Conservation (phyloP, 2,888 invertebrate species). For the Noctua janthe region DNA sequence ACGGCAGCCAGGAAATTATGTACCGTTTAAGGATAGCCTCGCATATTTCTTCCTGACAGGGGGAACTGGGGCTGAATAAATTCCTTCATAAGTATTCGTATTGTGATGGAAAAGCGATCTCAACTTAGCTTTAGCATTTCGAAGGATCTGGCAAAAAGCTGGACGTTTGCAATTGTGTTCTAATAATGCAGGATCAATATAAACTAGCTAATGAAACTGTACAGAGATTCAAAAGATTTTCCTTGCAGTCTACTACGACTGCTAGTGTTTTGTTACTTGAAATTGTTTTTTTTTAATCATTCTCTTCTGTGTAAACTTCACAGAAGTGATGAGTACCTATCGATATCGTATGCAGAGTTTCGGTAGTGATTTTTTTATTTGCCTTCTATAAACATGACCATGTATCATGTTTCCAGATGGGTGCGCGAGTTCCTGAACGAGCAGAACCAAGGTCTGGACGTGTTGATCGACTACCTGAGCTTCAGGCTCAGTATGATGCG, state of each 20-base stretch:
- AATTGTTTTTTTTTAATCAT: too few species aligned
- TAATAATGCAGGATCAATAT: background rate
- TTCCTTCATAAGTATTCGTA: background rate
- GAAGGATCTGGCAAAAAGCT: background rate
- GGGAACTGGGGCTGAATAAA: constrained; percentile 33
- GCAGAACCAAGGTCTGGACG: constrained; percentile 98
- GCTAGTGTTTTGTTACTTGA: too few species aligned
- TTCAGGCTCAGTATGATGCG: constrained; percentile 98
- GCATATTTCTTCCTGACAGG: constrained; percentile 27
- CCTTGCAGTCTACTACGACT: too few species aligned
- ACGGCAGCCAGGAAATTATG: constrained; percentile 49
- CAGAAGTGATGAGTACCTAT: background rate
- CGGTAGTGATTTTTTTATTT: background rate
- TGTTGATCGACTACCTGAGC: constrained; percentile 99
- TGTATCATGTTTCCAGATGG: constrained; percentile 92
- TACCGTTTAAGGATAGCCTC: constrained; percentile 31
- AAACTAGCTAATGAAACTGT: background rate
- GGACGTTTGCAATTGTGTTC: too few species aligned
- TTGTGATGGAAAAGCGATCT: background rate
- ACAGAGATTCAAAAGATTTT: too few species aligned
- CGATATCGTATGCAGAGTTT: background rate
- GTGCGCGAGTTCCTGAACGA: constrained; percentile 99
- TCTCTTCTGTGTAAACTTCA: background rate
- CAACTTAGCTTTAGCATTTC: too few species aligned
- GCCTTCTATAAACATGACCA: background rate